A percentile compares a stretch with the other conserved stretches of the same genome.
These are phyloP conservation scores for Erinaceus europaeus DNA, from an alignment of 2,113 vertebrate genomes.

Conservation along the genomic window DNA sequence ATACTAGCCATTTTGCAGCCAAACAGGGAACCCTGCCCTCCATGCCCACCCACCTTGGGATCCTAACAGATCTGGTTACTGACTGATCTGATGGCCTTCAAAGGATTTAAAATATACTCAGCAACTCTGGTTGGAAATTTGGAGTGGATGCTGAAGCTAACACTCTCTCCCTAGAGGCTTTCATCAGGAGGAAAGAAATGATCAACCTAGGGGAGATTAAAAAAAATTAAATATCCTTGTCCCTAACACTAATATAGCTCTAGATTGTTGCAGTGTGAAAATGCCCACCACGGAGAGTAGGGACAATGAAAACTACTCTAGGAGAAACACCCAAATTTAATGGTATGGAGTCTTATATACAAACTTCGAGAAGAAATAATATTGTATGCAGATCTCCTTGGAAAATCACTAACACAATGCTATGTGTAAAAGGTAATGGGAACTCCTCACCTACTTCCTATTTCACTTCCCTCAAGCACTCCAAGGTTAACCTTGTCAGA, in stretches of 20 bases:
- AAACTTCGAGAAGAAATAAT: background rate
- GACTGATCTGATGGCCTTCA: background rate
- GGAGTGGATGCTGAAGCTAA: background rate
- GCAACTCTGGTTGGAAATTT: background rate
- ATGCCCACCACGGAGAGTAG: background rate
- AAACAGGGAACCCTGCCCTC: background rate
- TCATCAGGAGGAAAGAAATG: background rate
- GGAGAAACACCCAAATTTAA: background rate
- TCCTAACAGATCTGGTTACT: background rate
- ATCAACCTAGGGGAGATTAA: too few relatives aligned
- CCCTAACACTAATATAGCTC: background rate
- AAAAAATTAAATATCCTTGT: conserved; percentile 12
- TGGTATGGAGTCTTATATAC: background rate
- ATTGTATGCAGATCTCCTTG: background rate
- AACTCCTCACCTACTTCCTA: too few relatives aligned
- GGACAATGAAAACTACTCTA: background rate
- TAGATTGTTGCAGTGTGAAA: conserved; percentile 1
- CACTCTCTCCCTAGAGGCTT: background rate
- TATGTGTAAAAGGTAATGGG: background rate
- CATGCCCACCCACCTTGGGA: background rate
- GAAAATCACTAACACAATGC: background rate
- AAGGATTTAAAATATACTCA: background rate
- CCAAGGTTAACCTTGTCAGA: too few relatives aligned
- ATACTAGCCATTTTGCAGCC: background rate
- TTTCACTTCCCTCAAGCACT: too few relatives aligned